phyloP scores from a whole-genome alignment of 2,797 vertebrate species.

The Peromyscus aztecus region DNA sequence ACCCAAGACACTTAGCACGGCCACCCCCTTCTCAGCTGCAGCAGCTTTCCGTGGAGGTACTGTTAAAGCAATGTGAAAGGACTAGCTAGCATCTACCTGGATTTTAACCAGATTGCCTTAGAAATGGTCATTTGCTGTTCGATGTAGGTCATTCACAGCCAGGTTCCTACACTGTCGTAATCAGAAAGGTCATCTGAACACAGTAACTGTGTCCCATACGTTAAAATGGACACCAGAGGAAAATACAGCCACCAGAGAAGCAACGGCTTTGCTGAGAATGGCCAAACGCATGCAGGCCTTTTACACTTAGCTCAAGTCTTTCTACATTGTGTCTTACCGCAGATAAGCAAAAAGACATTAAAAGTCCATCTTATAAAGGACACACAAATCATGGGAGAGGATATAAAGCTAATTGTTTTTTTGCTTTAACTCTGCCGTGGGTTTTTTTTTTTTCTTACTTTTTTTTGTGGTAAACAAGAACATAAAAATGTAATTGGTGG shows the following conservation, averaged over 20 bases:
- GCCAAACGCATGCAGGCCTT: neutral
- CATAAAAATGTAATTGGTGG: neutral
- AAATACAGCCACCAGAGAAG: neutral
- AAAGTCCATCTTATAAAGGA: neutral
- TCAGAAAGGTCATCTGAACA: constrained; percentile 17
- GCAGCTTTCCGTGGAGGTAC: neutral
- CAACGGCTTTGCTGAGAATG: neutral
- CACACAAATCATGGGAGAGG: neutral
- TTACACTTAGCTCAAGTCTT: neutral
- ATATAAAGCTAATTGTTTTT: too few species aligned
- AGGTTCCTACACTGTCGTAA: constrained; percentile 3
- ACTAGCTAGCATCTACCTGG: neutral
- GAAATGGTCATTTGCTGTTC: neutral
- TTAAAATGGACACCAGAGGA: constrained; percentile 50
- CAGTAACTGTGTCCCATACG: neutral
- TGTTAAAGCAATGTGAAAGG: neutral
- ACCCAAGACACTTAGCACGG: neutral
- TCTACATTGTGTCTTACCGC: neutral
- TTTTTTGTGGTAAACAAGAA: neutral
- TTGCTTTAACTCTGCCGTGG: neutral
- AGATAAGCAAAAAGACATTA: neutral
- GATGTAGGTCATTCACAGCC: neutral
- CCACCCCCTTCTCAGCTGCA: neutral
- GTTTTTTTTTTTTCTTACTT: neutral
- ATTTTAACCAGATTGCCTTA: constrained; percentile 52